phyloP scores from a whole-genome alignment of 2,888 invertebrate species.

The Drosophila macrospina region DNA sequence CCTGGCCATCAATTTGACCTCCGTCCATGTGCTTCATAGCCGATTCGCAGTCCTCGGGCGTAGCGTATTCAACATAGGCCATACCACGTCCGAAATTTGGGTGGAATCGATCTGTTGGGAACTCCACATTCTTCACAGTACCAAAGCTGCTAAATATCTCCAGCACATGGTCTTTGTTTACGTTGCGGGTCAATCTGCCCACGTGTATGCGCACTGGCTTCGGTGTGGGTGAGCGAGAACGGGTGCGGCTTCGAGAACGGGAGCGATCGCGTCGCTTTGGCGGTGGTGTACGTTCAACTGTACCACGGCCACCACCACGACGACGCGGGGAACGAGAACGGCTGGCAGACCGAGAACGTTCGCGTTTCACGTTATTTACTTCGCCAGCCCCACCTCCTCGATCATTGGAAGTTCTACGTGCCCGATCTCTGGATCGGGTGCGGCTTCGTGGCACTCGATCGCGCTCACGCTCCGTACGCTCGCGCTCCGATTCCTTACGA shows the following conservation, averaged over 20 bases:
- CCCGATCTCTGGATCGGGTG: slow-evolving; percentile 65
- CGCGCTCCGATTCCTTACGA: slow-evolving; percentile 72
- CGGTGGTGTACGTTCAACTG: slow-evolving; percentile 93
- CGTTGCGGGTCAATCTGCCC: slow-evolving; percentile 96
- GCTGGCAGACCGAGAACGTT: slow-evolving; percentile 72
- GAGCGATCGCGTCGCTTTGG: slow-evolving; percentile 91
- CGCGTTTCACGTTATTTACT: slow-evolving; percentile 66
- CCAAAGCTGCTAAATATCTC: slow-evolving; percentile 97
- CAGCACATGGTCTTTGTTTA: slow-evolving; percentile 94
- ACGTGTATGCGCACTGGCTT: slow-evolving; percentile 97
- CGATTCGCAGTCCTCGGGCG: slow-evolving; percentile 97
- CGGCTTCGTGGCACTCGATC: slow-evolving; percentile 59
- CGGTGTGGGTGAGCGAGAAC: slow-evolving; percentile 95
- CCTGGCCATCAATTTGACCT: slow-evolving; percentile 98
- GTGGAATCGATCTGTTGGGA: slow-evolving; percentile 95
- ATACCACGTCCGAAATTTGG: slow-evolving; percentile 95
- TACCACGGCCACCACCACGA: slow-evolving; percentile 89
- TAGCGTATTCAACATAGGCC: slow-evolving; percentile 97
- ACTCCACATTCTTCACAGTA: slow-evolving; percentile 94
- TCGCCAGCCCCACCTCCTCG: slow-evolving; percentile 47
- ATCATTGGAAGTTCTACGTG: slow-evolving; percentile 65
- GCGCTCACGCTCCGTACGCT: slow-evolving; percentile 61
- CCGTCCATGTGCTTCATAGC: slow-evolving; percentile 99
- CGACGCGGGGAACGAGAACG: slow-evolving; percentile 86
- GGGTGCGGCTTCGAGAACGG: slow-evolving; percentile 92